Percentiles rank a stretch among this genome's conserved stretches.
Evolutionary conservation across 2,888 invertebrate genomes (phyloP).

Genomic region (Falcaria lacertinaria): DNA sequence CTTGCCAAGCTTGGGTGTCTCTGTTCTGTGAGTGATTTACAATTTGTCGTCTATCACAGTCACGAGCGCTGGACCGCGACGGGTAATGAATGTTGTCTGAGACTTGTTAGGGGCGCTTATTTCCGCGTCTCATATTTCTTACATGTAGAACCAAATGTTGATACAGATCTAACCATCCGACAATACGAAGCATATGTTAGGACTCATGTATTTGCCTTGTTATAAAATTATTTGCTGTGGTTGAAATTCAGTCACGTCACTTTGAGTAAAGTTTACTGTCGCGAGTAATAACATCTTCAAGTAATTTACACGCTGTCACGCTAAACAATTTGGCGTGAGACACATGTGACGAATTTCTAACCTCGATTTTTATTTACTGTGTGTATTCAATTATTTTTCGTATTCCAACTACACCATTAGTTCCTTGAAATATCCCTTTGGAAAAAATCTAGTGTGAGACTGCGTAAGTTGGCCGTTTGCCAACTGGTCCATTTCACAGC

Average conservation of each 20-base stretch:
- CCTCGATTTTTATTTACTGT: conserved; percentile 55
- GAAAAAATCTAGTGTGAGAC: conserved; percentile 42
- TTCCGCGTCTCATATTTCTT: conserved; percentile 65
- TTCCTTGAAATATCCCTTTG: conserved; percentile 45
- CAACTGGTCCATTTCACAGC: conserved; percentile 69
- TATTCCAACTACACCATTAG: conserved; percentile 33
- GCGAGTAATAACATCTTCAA: conserved; percentile 44
- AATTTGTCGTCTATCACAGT: conserved; percentile 48
- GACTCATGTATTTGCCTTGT: conserved; percentile 5
- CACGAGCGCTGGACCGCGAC: conserved; percentile 50
- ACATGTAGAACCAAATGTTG: conserved; percentile 31
- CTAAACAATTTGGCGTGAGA: conserved; percentile 58
- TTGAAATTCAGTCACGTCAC: conserved; percentile 35
- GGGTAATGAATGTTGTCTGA: conserved; percentile 46
- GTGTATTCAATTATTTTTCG: conserved; percentile 38
- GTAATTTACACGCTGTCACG: conserved; percentile 61
- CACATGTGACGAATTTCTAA: conserved; percentile 56
- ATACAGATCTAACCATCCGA: conserved; percentile 11
- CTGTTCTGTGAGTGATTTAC: conserved; percentile 53
- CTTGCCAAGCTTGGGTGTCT: conserved; percentile 36
- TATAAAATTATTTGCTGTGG: conserved; percentile 6
- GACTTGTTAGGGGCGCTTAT: conserved; percentile 41
- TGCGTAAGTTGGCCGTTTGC: conserved; percentile 51
- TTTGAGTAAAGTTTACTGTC: conserved; percentile 38
- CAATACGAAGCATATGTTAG: conserved; percentile 4